phyloP scores from a whole-genome alignment of 2,113 vertebrate species.

The Dunckerocampus dactyliophorus region DNA sequence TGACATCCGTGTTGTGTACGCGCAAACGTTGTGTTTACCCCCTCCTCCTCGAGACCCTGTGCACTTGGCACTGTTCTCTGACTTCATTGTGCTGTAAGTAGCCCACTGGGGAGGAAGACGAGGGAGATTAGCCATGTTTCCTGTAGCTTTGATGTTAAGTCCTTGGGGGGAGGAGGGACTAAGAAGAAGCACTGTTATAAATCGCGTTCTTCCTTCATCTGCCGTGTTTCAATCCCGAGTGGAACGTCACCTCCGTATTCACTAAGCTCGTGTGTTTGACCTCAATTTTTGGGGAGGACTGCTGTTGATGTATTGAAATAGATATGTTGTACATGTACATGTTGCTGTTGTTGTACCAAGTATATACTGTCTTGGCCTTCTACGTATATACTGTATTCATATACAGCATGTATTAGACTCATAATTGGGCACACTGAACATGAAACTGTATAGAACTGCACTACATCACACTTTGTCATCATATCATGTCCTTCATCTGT shows the following conservation, averaged over 20 bases:
- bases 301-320: not conserved
- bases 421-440: no score
- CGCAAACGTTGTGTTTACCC: conserved; percentile 22
- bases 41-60: conserved; percentile 1
- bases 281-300: conserved; percentile 19
- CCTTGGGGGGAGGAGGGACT: conserved; percentile 40
- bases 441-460: no score
- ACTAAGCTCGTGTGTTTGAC: conserved; percentile 21
- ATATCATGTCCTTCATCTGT: no score
- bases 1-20: conserved; percentile 8
- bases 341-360: not conserved
- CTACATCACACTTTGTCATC: no score
- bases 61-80: conserved; percentile 42
- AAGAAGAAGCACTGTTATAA: conserved; percentile 26
- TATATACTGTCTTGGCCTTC: not conserved
- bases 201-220: conserved; percentile 57
- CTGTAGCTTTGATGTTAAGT: conserved; percentile 72
- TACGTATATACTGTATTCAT: no score
- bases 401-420: no score
- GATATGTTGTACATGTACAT: conserved; percentile 1
- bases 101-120: conserved; percentile 53
- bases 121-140: conserved; percentile 68
- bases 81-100: conserved; percentile 45
- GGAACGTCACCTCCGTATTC: conserved; percentile 39
- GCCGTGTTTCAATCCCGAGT: conserved; percentile 53